phyloP scores from a whole-genome alignment of 2,797 vertebrate genomes.

The Rhinella marina region DNA sequence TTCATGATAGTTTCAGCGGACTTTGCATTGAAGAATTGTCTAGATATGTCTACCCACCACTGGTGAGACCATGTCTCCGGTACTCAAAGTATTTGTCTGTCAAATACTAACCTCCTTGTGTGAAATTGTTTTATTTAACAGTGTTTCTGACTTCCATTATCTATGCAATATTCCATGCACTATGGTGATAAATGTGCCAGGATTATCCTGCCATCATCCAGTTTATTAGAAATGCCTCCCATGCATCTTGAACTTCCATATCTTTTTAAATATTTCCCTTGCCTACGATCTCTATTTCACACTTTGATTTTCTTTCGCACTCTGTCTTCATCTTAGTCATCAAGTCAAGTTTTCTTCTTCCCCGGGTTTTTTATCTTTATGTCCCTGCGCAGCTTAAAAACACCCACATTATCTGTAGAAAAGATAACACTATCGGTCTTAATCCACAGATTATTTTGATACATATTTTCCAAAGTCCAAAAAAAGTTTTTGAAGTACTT shows the following conservation, averaged over 20 bases:
- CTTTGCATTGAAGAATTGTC: slow-evolving; percentile 33
- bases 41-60: slow-evolving; percentile 10
- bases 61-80: slow-evolving; percentile 7
- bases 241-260: slow-evolving; percentile 56
- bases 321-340: slow-evolving; percentile 76
- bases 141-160: slow-evolving; percentile 70
- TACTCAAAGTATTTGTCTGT: slow-evolving; percentile 28
- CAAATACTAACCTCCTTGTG: slow-evolving; percentile 32
- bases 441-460: slow-evolving; percentile 69
- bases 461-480: slow-evolving; percentile 55
- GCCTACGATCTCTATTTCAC: slow-evolving; percentile 74
- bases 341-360: slow-evolving; percentile 68
- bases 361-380: slow-evolving; percentile 71
- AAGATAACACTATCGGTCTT: slow-evolving; percentile 61
- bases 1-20: slow-evolving; percentile 5
- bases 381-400: slow-evolving; percentile 59
- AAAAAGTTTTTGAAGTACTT: slow-evolving; percentile 62
- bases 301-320: slow-evolving; percentile 77
- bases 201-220: slow-evolving; percentile 47
- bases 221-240: slow-evolving; percentile 57
- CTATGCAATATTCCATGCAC: slow-evolving; percentile 69
- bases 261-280: slow-evolving; percentile 79
- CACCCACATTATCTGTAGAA: slow-evolving; percentile 66
- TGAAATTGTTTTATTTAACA: slow-evolving; percentile 72
- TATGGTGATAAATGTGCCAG: slow-evolving; percentile 70